phyloP scores from a whole-genome alignment of 92 coral and sea anemone species.

The Epizoanthus rinbou region DNA sequence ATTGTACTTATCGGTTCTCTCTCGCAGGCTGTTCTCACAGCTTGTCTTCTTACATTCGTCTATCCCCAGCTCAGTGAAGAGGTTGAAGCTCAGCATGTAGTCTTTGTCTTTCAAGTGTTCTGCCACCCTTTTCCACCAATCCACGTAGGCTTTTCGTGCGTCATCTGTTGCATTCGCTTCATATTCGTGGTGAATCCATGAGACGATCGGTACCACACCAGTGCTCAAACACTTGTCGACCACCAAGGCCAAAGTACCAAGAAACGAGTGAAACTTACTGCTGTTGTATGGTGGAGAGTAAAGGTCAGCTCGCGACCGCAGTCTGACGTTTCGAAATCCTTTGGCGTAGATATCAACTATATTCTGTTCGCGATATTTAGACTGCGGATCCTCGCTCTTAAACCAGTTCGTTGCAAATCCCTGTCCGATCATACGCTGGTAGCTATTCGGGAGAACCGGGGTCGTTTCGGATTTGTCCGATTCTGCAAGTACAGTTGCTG shows the following conservation, averaged over 20 bases:
- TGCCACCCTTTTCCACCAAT: conserved; percentile 78
- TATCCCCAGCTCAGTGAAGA: conserved; percentile 78
- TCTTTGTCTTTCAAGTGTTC: conserved; percentile 52
- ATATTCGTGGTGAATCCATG: conserved; percentile 71
- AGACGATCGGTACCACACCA: conserved; percentile 62
- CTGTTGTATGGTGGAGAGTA: conserved; percentile 46
- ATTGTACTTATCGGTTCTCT: conserved; percentile 56
- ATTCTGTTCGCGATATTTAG: conserved; percentile 56
- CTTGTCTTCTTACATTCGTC: conserved; percentile 51
- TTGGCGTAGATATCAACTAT: conserved; percentile 52
- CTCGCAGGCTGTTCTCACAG: conserved; percentile 69
- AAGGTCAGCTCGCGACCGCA: conserved; percentile 62
- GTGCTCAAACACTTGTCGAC: conserved; percentile 59
- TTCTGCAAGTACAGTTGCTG: neutral
- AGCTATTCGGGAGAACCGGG: conserved; percentile 35
- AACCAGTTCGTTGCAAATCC: conserved; percentile 74
- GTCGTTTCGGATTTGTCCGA: neutral
- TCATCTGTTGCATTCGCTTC: conserved; percentile 63
- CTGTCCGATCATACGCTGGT: conserved; percentile 45
- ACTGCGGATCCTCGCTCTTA: conserved; percentile 44
- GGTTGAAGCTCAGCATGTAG: conserved; percentile 71
- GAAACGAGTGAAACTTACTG: conserved; percentile 45
- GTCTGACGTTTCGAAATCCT: conserved; percentile 68
- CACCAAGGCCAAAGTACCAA: conserved; percentile 45
- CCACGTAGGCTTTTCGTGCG: conserved; percentile 52